These are phyloP conservation scores for Siphamia tubifer DNA, from an alignment of 2,113 vertebrate species.

Conservation along the genomic window DNA sequence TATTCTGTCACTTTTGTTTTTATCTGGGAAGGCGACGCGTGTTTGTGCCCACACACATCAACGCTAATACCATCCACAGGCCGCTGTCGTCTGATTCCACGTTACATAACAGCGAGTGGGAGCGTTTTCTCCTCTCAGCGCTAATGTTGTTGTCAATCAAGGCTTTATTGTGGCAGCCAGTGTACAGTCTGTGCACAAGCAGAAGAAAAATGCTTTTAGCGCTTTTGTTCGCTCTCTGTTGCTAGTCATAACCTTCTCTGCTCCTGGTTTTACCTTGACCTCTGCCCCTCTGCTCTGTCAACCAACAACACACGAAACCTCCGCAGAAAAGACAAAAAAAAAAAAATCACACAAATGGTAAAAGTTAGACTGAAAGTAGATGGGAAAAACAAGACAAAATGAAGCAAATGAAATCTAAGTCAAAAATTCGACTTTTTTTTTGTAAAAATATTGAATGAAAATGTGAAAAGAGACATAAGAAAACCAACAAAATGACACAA, in stretches of 20 bases:
- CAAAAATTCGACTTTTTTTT: too few species aligned
- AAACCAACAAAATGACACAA: too few species aligned
- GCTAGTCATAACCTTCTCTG: constrained; percentile 43
- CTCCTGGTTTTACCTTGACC: constrained; percentile 38
- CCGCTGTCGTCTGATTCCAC: constrained; percentile 50
- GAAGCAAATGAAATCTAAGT: too few species aligned
- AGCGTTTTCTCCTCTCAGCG: constrained; percentile 65
- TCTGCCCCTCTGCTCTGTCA: background rate
- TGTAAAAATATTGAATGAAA: too few species aligned
- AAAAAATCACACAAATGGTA: too few species aligned
- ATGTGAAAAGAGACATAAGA: too few species aligned
- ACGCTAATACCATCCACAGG: constrained; percentile 28
- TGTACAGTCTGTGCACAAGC: constrained; percentile 64
- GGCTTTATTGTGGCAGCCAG: constrained; percentile 63
- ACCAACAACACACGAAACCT: too few species aligned
- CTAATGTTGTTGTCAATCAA: constrained; percentile 77
- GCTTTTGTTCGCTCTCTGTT: constrained; percentile 53
- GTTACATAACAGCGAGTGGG: constrained; percentile 75
- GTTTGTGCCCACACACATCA: constrained; percentile 2
- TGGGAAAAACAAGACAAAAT: too few species aligned
- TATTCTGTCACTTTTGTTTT: constrained; percentile 59
- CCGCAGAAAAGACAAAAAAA: too few species aligned
- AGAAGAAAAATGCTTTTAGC: constrained; percentile 65
- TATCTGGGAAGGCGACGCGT: constrained; percentile 32
- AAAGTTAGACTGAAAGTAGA: too few species aligned